Evolutionary conservation across 2,888 invertebrate genomes (phyloP).

Genomic region (Eupithecia pulchellata): DNA sequence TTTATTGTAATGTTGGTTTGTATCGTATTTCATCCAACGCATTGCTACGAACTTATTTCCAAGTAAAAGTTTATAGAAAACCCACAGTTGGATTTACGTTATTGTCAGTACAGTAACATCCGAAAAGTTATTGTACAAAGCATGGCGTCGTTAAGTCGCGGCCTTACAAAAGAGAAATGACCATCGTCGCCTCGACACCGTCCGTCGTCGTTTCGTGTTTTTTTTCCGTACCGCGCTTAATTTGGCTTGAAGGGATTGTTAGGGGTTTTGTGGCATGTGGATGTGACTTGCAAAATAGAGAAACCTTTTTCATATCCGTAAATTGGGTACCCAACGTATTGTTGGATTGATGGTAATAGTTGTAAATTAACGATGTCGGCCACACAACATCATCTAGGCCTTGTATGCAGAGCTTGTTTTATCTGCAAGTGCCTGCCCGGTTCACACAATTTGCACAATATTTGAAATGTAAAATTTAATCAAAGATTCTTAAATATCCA

Average conservation of each 20-base stretch:
- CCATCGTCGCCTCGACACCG: background rate
- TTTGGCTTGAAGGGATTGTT: background rate
- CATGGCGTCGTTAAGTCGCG: background rate
- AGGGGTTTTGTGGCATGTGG: background rate
- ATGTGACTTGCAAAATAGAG: conserved; percentile 6
- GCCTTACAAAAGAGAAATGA: background rate
- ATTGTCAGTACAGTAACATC: background rate
- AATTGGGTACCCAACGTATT: background rate
- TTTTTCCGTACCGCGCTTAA: background rate
- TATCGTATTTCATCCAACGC: background rate
- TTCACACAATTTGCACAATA: too few relatives aligned
- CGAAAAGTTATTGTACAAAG: background rate
- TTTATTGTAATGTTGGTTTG: background rate
- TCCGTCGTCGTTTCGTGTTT: background rate
- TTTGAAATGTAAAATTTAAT: too few relatives aligned
- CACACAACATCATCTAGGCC: too few relatives aligned
- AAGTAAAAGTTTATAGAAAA: background rate
- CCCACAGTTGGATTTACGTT: background rate
- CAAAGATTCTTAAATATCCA: too few relatives aligned
- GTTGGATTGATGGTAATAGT: background rate
- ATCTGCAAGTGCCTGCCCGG: too few relatives aligned
- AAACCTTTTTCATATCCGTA: background rate
- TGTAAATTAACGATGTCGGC: too few relatives aligned
- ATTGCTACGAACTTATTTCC: background rate
- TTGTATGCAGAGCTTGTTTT: too few relatives aligned